Conservation (phyloP, 1,140 invertebrate genomes). For the Papilio polyxenes region DNA sequence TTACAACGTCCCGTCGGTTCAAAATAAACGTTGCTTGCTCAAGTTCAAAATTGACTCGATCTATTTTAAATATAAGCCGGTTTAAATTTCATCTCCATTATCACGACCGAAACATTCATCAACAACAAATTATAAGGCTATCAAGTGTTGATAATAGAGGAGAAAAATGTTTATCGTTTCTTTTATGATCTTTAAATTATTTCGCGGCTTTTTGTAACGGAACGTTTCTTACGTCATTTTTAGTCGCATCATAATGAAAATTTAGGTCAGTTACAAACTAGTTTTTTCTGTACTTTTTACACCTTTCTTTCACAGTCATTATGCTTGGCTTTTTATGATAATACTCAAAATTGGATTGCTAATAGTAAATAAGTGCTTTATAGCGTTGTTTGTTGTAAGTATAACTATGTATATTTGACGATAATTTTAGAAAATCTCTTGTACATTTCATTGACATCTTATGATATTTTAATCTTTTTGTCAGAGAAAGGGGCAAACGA, state of each 20-base stretch:
- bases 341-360: too few relatives aligned
- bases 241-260: neutral
- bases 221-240: neutral
- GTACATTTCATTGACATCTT: too few relatives aligned
- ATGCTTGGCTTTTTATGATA: too few relatives aligned
- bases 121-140: constrained; percentile 36
- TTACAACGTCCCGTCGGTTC: neutral
- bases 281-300: neutral
- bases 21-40: constrained; percentile 16
- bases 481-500: too few relatives aligned
- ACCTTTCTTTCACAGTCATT: neutral
- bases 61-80: constrained; percentile 34
- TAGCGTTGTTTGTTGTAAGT: too few relatives aligned
- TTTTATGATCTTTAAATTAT: constrained; percentile 32
- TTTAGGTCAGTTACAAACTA: neutral
- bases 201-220: constrained; percentile 23
- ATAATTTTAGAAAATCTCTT: too few relatives aligned
- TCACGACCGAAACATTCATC: constrained; percentile 35
- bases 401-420: too few relatives aligned
- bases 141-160: constrained; percentile 30
- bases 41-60: constrained; percentile 23
- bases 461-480: too few relatives aligned
- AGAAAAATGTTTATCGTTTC: constrained; percentile 20
- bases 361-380: too few relatives aligned
- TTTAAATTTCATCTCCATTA: constrained; percentile 35